These are phyloP conservation scores for Patella vulgata DNA, from an alignment of 1,140 invertebrate genomes.

Conservation along the genomic window DNA sequence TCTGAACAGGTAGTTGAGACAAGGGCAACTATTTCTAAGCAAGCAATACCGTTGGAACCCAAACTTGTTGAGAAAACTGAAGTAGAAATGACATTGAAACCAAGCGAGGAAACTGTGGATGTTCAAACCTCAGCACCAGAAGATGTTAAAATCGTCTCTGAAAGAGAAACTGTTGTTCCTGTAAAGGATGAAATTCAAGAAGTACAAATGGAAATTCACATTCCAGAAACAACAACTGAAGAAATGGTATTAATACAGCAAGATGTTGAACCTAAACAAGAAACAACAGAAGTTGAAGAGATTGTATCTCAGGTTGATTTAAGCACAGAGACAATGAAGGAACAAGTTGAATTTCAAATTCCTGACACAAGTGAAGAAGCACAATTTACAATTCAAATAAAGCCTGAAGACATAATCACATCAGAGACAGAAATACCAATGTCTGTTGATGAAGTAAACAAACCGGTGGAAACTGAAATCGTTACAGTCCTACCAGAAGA, in stretches of 20 bases:
- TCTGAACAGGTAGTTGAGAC: conserved; percentile 52
- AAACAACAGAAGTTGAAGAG: conserved; percentile 33
- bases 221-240: conserved; percentile 27
- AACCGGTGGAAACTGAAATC: conserved; percentile 11
- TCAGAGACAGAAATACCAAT: conserved; percentile 11
- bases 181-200: conserved; percentile 5
- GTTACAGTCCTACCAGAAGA: background rate
- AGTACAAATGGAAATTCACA: conserved; percentile 16
- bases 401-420: conserved; percentile 18
- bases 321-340: conserved; percentile 42
- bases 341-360: conserved; percentile 50
- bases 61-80: conserved; percentile 24
- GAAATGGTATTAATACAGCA: conserved; percentile 23
- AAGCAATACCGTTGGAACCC: conserved; percentile 22
- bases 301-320: conserved; percentile 36
- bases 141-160: conserved; percentile 15
- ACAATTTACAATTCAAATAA: conserved; percentile 45
- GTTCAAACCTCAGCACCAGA: conserved; percentile 28
- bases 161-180: conserved; percentile 12
- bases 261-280: conserved; percentile 20
- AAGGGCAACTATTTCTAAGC: conserved; percentile 40
- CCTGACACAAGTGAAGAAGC: conserved; percentile 45
- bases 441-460: conserved; percentile 23
- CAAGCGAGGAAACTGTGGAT: conserved; percentile 28
- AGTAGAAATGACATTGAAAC: conserved; percentile 24